Evolutionary conservation across 2,113 vertebrate genomes (phyloP), one percentile per base, ranked within the genome.

Genomic region (Rhadina sibilatrix): DNA sequence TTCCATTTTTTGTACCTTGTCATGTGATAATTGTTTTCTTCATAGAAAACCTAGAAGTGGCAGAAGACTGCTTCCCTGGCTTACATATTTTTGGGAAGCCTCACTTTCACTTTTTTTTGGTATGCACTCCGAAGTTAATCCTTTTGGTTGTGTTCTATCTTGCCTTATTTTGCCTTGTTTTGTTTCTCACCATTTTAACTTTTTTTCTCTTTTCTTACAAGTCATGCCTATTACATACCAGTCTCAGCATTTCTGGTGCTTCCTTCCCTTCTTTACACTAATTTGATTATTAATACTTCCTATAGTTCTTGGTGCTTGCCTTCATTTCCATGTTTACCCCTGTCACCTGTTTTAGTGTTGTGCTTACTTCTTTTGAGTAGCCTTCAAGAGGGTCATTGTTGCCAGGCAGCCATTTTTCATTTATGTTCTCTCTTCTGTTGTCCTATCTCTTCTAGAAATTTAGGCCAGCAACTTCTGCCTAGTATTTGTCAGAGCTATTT

Each of bases 301-400:
- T 0, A 0, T 42, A 15, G 27, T n/a, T 87, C 35, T 42, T 81
- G 30, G 12, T 71, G 18, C 4, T 20, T 0, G 1, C 7, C 50
- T 86, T 68, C 28, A 28, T 68, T 31, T 83, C 42, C 0, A 0
- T 50, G 47, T 30, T 93, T 38, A 37, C 4, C 9, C 8, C 5
- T 83, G 7, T 86, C 2, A 1, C 17, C 18, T n/a, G 5, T 64
- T 89, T 47, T 44, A 53, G 31, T 2, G 0, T 42, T 72, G 27
- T 7, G 0, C 28, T 80, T 72, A 13, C 7, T 60, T 25, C 23
- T 68, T 63, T 57, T n/a, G 22, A 63, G 15, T 52, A 78, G 9
- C 35, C 59, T 81, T 87, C 44, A 54, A 40, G 15, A 42, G 9
- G 15, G 6, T 31, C 3, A 1, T 21, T 33, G 7, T 56, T 77